Evolutionary conservation across 1,140 invertebrate species (phyloP).

Genomic region (Dolichoris vasculosae): DNA sequence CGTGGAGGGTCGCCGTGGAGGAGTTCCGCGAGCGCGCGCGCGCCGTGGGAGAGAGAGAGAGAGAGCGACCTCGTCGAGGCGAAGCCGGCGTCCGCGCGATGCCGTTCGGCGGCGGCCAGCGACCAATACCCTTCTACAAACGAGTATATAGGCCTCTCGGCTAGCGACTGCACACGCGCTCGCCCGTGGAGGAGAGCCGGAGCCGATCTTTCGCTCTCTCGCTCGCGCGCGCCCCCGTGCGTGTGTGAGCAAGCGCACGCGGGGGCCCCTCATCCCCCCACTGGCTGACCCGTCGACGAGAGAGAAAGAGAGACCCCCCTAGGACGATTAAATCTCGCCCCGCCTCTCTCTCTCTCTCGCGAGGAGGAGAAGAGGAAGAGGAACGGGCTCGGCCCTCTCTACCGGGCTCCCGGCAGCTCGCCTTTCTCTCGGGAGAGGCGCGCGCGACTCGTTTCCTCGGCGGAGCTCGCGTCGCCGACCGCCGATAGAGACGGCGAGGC

Average conservation of each 20-base stretch:
- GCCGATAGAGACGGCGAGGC: too few relatives aligned
- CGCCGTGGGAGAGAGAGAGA: too few relatives aligned
- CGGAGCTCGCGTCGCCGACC: too few relatives aligned
- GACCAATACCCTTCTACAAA: slow-evolving; percentile 68
- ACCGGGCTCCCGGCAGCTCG: background rate
- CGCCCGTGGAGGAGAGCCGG: slow-evolving; percentile 65
- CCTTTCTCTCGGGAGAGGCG: slow-evolving; percentile 6
- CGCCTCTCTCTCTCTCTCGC: slow-evolving; percentile 54
- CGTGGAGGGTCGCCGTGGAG: background rate
- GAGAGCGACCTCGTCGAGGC: too few relatives aligned
- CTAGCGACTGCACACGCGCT: slow-evolving; percentile 70
- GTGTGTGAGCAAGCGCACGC: slow-evolving; percentile 40
- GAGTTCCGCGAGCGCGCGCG: background rate
- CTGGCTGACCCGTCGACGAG: slow-evolving; percentile 16
- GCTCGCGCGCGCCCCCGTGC: slow-evolving; percentile 16
- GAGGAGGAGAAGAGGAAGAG: slow-evolving; percentile 22
- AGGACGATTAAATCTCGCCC: slow-evolving; percentile 66
- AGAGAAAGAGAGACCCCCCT: slow-evolving; percentile 56
- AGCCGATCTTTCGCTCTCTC: slow-evolving; percentile 59
- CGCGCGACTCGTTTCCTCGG: slow-evolving; percentile 8
- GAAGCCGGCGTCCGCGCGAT: background rate
- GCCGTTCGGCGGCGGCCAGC: slow-evolving; percentile 24
- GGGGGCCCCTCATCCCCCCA: slow-evolving; percentile 54
- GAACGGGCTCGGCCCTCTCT: slow-evolving; percentile 38
- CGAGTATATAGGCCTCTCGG: slow-evolving; percentile 69